Percentiles rank a stretch among this genome's conserved stretches.
phyloP scores from a whole-genome alignment of 1,140 invertebrate genomes.

The Zophobas atratus region DNA sequence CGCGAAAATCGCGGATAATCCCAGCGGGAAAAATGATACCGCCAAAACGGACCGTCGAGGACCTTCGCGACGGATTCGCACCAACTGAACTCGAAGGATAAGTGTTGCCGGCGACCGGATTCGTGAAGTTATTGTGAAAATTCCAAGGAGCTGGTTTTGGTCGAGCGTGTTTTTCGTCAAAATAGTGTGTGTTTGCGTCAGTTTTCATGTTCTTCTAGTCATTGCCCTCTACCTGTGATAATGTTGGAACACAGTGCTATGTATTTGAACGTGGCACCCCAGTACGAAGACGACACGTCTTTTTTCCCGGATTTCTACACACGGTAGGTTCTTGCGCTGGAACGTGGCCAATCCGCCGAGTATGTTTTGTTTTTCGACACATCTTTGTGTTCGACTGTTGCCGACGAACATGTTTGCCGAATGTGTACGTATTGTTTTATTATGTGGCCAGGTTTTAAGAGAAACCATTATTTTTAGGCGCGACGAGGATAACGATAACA shows the following conservation, averaged over 20 bases:
- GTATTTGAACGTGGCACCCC: constrained; percentile 64
- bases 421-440: not conserved
- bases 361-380: not conserved
- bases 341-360: not conserved
- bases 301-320: constrained; percentile 65
- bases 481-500: constrained; percentile 10
- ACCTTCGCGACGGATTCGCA: not conserved
- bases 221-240: constrained; percentile 51
- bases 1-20: not conserved
- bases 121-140: constrained; percentile 26
- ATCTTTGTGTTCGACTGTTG: not conserved
- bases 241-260: constrained; percentile 66
- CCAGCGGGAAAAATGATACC: constrained; percentile 8
- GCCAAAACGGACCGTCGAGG: not conserved
- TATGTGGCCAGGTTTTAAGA: no score
- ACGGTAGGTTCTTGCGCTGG: constrained; percentile 57
- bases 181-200: constrained; percentile 33
- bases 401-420: not conserved
- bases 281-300: constrained; percentile 62
- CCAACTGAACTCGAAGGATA: not conserved
- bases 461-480: constrained; percentile 8
- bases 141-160: constrained; percentile 26
- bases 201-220: constrained; percentile 45
- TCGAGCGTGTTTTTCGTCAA: constrained; percentile 29
- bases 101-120: constrained; percentile 30